Base-by-base conservation (phyloP, 2,797 vertebrate genomes). In the Prionace glauca region DNA sequence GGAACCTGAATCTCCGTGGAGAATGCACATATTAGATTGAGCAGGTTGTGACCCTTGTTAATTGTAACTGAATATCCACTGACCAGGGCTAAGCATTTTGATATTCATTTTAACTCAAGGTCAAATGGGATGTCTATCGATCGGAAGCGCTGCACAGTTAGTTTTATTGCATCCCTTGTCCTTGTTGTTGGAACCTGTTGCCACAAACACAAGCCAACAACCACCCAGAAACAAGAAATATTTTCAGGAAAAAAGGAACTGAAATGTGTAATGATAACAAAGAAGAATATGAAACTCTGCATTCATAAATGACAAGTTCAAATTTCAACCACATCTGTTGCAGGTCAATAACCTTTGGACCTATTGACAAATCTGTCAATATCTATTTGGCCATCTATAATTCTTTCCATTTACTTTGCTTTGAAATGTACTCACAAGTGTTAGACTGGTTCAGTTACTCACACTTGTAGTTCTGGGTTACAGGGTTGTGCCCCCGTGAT, bases 1-100 rank as follows among this genome's bases (percentile, higher is more conserved):
- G 98, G 97, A 98, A 98, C 97, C 95, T 96, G 97, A 98, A 72
- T 77, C 93, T 72, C 93, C 45, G 45, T 56, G 41, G 93, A 95
- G 93, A 77, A 56, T 72, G 71, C 93, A 74, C 69, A 95, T n/a
- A 95, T 95, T 95, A 95, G 45, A 77, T 95, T 95, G 45, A 95
- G 71, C 93, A 95, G 93, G 93, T 77, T 74, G 26, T 95, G 93
- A 95, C 97, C 97, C 97, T 97, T 97, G 97, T 97, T 98, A 98
- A 98, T 97, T 97, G 98, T 98, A 98, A 98, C 97, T 96, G 97
- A 98, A 98, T 97, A 98, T 96, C 96, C 96, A 96, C 97, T 98
- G 97, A 97, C 97, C 97, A 97, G 96, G 96, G 96, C 97, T 97
- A 97, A 97, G 97, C 96, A 96, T 97, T 96, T 96, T 97, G 96